Conservation (phyloP, 2,888 invertebrate species). For the Pyrochroa serraticornis region DNA sequence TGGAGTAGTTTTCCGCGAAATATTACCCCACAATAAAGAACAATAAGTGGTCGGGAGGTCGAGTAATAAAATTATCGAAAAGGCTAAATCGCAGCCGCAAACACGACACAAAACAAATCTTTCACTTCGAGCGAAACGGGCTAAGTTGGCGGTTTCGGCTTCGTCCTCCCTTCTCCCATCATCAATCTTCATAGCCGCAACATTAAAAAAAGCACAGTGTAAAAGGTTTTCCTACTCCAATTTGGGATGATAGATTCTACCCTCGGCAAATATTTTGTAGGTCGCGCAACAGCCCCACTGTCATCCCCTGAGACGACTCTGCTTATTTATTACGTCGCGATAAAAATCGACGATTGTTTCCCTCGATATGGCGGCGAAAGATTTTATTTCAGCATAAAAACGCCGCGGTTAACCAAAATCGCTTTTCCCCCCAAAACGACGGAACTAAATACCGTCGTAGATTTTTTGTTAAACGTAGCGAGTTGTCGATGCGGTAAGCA, state of each 20-base stretch:
- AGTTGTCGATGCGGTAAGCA: too few species aligned
- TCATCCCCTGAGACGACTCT: constrained; percentile 22
- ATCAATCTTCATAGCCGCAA: constrained; percentile 39
- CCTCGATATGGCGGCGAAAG: too few species aligned
- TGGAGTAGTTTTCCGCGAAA: too few species aligned
- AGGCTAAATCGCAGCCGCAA: constrained; percentile 3
- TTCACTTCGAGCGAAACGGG: constrained; percentile 7
- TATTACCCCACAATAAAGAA: too few species aligned
- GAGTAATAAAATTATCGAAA: constrained; percentile 18
- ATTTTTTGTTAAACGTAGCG: constrained; percentile 1
- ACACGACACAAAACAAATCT: constrained; percentile 26
- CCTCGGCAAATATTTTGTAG: constrained; percentile 29
- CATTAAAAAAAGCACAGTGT: constrained; percentile 34
- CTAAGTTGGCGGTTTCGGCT: constrained; percentile 14
- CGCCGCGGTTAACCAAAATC: too few species aligned
- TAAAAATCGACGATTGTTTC: not conserved
- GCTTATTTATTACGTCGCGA: constrained; percentile 23
- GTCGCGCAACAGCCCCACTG: constrained; percentile 1
- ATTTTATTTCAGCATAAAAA: not conserved
- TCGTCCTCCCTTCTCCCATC: constrained; percentile 26
- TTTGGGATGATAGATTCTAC: constrained; percentile 34
- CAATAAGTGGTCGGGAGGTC: not conserved
- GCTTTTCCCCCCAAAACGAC: too few species aligned
- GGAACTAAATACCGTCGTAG: not conserved
- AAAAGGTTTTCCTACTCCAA: constrained; percentile 36